Conservation (phyloP, 2,797 vertebrate genomes). For the Crax fasciolata region DNA sequence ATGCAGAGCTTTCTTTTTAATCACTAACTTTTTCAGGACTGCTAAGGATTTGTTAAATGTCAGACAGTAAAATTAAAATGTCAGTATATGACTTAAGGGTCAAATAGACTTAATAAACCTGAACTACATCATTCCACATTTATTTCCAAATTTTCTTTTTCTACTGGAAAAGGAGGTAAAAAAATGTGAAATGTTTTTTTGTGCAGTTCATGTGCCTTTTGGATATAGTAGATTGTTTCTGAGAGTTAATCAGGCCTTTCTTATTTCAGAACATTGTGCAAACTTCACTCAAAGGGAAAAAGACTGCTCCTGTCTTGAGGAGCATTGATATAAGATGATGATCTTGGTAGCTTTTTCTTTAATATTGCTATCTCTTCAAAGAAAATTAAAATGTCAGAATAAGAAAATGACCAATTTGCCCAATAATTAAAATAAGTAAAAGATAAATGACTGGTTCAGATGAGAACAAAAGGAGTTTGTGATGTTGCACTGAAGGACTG, state of each 20-base stretch:
- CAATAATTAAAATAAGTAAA: constrained; percentile 27
- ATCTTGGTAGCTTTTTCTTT: constrained; percentile 40
- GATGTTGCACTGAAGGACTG: background rate
- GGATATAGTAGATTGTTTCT: background rate
- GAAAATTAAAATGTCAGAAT: constrained; percentile 32
- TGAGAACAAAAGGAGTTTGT: background rate
- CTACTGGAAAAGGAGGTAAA: constrained; percentile 18
- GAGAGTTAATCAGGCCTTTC: background rate
- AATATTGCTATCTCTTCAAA: constrained; percentile 34
- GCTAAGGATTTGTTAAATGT: constrained; percentile 81
- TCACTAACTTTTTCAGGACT: constrained; percentile 66
- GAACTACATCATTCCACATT: constrained; percentile 56
- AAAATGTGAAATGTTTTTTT: background rate
- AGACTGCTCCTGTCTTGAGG: background rate
- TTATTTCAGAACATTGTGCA: constrained; percentile 16
- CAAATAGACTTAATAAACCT: constrained; percentile 78
- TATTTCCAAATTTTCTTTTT: constrained; percentile 36
- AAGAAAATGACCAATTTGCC: constrained; percentile 45
- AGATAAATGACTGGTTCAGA: constrained; percentile 4
- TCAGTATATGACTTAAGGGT: constrained; percentile 72
- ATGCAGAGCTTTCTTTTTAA: constrained; percentile 52
- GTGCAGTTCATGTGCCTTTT: background rate
- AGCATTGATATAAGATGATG: background rate
- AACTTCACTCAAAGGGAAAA: constrained; percentile 33
- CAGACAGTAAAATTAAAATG: constrained; percentile 83